phyloP scores from a whole-genome alignment of 2,888 invertebrate species.

The Luperina testacea region DNA sequence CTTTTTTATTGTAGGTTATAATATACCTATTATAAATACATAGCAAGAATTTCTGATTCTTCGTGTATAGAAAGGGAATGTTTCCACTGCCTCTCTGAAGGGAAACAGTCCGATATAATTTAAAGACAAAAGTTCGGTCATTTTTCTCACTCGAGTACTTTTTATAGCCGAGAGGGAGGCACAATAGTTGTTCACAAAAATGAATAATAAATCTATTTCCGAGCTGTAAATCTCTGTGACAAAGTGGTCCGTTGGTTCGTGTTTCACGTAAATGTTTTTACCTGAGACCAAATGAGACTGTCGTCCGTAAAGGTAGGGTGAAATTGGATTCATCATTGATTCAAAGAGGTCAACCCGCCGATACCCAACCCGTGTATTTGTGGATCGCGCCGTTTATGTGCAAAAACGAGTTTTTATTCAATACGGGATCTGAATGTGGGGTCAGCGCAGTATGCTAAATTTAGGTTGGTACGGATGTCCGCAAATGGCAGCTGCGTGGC shows the following conservation, averaged over 20 bases:
- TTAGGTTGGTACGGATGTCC: conserved; percentile 47
- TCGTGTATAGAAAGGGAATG: conserved; percentile 35
- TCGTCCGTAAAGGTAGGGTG: conserved; percentile 72
- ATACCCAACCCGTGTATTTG: conserved; percentile 71
- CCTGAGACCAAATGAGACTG: conserved; percentile 76
- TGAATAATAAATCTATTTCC: conserved; percentile 70
- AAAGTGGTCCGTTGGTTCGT: conserved; percentile 72
- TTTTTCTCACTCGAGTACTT: conserved; percentile 65
- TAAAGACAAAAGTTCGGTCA: conserved; percentile 68
- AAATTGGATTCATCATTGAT: conserved; percentile 86
- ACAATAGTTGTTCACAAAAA: conserved; percentile 68
- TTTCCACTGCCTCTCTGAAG: conserved; percentile 35
- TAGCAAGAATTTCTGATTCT: conserved; percentile 24
- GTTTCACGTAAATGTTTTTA: conserved; percentile 78
- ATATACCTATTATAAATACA: conserved; percentile 41
- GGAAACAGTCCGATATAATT: conserved; percentile 61
- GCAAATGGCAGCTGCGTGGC: conserved; percentile 49
- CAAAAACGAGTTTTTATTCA: conserved; percentile 69
- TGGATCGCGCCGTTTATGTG: conserved; percentile 72
- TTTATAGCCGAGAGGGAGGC: conserved; percentile 60
- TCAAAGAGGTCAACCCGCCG: conserved; percentile 82
- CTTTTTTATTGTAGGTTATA: conserved; percentile 44
- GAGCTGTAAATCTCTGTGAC: conserved; percentile 72
- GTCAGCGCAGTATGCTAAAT: conserved; percentile 59
- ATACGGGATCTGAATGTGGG: conserved; percentile 63